Evolutionary conservation across 2,113 vertebrate genomes (phyloP).

Genomic region (Hydrochoerus hydrochaeris): DNA sequence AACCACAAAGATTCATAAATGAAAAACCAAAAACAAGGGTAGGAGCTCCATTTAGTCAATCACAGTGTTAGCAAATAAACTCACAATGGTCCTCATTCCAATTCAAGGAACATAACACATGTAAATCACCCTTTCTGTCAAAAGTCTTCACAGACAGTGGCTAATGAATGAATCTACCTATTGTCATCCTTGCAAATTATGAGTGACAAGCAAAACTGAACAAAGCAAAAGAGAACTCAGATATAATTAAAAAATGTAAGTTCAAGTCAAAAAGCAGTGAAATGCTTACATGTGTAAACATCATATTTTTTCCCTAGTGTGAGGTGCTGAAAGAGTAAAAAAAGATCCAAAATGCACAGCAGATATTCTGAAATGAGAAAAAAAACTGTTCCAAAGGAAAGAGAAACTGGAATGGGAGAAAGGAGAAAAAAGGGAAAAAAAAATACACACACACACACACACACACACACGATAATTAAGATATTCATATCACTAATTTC

Average conservation of each 20-base stretch:
- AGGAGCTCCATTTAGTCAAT: background rate
- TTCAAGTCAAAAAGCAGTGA: background rate
- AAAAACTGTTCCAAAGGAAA: background rate
- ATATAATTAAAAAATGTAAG: slow-evolving; percentile 29
- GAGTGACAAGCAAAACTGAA: background rate
- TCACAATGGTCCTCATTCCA: background rate
- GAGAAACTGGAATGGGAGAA: background rate
- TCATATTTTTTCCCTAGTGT: background rate
- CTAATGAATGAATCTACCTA: background rate
- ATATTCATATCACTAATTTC: background rate
- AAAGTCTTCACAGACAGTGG: background rate
- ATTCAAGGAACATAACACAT: background rate
- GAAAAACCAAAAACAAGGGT: background rate
- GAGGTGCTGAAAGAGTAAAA: background rate
- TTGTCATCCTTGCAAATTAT: background rate
- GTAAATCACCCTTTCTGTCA: background rate
- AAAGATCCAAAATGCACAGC: background rate
- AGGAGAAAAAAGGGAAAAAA: background rate
- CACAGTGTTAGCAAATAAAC: background rate
- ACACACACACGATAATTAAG: background rate
- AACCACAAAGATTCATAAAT: background rate
- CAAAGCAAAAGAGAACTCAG: slow-evolving; percentile 2
- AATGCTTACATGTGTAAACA: background rate
- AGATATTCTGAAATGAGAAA: background rate
- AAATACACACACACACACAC: background rate